These are phyloP conservation scores for Drosophila macrospina DNA, from an alignment of 2,888 invertebrate genomes.

Conservation along the genomic window DNA sequence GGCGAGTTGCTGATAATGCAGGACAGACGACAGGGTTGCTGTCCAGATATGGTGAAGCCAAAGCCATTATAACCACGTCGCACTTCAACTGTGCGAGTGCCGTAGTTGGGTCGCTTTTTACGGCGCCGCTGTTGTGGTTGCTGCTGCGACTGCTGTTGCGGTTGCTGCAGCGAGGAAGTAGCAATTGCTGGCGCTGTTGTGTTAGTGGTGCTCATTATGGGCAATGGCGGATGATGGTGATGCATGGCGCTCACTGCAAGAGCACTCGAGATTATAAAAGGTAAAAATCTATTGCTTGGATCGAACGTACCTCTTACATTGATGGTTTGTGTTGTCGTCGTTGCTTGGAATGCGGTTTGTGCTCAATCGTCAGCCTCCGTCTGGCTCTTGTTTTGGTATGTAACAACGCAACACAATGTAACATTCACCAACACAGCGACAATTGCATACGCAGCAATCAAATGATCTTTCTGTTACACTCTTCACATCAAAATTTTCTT, in stretches of 20 bases:
- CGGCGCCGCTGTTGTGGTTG: conserved; percentile 86
- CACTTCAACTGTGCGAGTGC: conserved; percentile 90
- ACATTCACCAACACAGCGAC: conserved; percentile 36
- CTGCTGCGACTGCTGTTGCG: conserved; percentile 48
- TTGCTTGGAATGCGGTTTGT: conserved; percentile 67
- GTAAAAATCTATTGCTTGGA: conserved; percentile 25
- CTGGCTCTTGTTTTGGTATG: conserved; percentile 61
- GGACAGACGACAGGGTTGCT: conserved; percentile 97
- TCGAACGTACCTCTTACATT: conserved; percentile 72
- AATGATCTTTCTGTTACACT: conserved; percentile 37
- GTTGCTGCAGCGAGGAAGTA: conserved; percentile 84
- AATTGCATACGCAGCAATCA: conserved; percentile 50
- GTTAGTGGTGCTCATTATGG: conserved; percentile 53
- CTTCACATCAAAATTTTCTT: background rate
- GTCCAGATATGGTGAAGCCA: conserved; percentile 99
- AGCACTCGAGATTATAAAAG: conserved; percentile 20
- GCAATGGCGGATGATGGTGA: conserved; percentile 81
- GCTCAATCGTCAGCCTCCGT: conserved; percentile 54
- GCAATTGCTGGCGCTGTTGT: conserved; percentile 22
- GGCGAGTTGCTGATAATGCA: conserved; percentile 96
- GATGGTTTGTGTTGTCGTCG: conserved; percentile 49
- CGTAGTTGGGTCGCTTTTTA: conserved; percentile 88
- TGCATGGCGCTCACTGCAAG: conserved; percentile 70
- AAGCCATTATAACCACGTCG: conserved; percentile 95
- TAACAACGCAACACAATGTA: conserved; percentile 45